Evolutionary conservation across 1,140 invertebrate species (phyloP).

Genomic region (Cepaea nemoralis): DNA sequence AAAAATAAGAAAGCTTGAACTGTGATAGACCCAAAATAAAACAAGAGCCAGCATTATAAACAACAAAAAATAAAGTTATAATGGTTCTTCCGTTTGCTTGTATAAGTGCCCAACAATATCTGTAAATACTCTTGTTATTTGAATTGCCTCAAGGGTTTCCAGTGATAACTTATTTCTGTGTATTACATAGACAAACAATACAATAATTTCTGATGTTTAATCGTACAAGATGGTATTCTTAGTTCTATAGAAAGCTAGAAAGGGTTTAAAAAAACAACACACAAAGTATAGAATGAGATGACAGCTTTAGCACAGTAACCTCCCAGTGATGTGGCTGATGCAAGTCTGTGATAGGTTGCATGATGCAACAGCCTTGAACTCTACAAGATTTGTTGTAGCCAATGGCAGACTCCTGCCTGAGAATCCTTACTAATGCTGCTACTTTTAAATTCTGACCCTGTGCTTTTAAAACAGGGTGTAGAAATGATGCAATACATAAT

Average conservation of each 20-base stretch:
- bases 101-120: no score
- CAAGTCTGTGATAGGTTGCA: neutral
- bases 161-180: neutral
- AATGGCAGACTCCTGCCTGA: neutral
- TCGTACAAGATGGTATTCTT: neutral
- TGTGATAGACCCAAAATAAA: no score
- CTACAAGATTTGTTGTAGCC: neutral
- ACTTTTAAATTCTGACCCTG: neutral
- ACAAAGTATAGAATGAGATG: neutral
- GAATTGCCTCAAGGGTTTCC: no score
- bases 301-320: neutral
- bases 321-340: neutral
- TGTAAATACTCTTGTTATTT: no score
- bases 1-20: no score
- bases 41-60: no score
- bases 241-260: neutral
- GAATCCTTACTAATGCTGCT: neutral
- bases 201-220: neutral
- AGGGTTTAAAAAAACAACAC: neutral
- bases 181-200: neutral
- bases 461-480: neutral
- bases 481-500: neutral
- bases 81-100: no score
- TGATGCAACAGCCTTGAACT: neutral
- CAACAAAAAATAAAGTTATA: no score